Evolutionary conservation across 2,888 invertebrate species (phyloP).

Genomic region (Ptychoptera albimana): DNA sequence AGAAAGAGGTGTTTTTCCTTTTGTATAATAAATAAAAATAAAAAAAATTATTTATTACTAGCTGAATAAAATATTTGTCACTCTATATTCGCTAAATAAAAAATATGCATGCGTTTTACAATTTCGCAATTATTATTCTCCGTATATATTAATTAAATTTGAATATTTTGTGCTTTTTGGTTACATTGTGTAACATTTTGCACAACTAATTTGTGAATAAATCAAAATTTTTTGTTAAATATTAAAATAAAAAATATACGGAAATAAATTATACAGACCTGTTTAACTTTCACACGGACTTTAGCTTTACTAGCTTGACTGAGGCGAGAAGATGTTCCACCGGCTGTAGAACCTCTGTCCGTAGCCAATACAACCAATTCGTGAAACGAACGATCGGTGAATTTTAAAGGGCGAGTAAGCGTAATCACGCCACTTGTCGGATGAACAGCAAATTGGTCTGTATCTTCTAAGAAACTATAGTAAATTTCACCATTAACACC

Average conservation of each 20-base stretch:
- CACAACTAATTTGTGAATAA: background rate
- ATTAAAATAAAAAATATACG: too few relatives aligned
- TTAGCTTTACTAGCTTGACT: slow-evolving; percentile 55
- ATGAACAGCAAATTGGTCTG: slow-evolving; percentile 80
- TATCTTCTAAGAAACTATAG: slow-evolving; percentile 73
- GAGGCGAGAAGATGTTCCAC: slow-evolving; percentile 27
- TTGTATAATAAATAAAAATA: too few relatives aligned
- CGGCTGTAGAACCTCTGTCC: slow-evolving; percentile 51
- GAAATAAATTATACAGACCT: slow-evolving; percentile 21
- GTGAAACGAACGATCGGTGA: slow-evolving; percentile 51
- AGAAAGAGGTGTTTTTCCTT: too few relatives aligned
- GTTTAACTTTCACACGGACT: slow-evolving; percentile 59
- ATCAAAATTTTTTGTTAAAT: slow-evolving; percentile 11
- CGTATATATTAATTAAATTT: too few relatives aligned
- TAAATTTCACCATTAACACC: slow-evolving; percentile 95
- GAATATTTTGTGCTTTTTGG: too few relatives aligned
- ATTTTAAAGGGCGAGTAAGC: slow-evolving; percentile 60
- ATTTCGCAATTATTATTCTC: too few relatives aligned
- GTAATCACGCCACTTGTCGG: slow-evolving; percentile 81
- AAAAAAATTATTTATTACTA: too few relatives aligned
- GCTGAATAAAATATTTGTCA: too few relatives aligned
- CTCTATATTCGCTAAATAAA: too few relatives aligned
- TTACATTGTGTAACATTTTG: too few relatives aligned
- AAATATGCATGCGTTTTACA: too few relatives aligned
- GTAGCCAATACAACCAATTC: slow-evolving; percentile 67